Conservation (phyloP, 2,888 invertebrate species). For the Ornithoptera priamus region DNA sequence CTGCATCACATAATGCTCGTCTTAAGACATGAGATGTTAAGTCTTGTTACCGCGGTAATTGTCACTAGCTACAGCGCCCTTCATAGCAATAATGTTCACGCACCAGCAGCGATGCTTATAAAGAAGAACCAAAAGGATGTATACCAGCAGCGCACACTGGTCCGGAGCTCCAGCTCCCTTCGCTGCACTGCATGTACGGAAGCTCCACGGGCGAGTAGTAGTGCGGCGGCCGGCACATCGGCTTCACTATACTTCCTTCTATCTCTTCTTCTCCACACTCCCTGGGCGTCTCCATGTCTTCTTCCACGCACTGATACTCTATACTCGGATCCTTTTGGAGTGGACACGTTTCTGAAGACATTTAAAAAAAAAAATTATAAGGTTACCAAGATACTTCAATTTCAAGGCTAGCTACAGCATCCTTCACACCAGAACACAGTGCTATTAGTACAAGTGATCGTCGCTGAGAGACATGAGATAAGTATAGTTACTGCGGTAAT, state of each 20-base stretch:
- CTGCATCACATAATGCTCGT: too few relatives aligned
- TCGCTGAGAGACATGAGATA: too few relatives aligned
- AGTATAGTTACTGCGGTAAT: too few relatives aligned
- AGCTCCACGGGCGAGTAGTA: constrained; percentile 26
- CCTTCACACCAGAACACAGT: too few relatives aligned
- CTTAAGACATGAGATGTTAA: too few relatives aligned
- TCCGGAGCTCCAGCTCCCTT: constrained; percentile 20
- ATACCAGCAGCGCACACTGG: constrained; percentile 22
- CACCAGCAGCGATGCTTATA: too few relatives aligned
- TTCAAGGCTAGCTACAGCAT: too few relatives aligned
- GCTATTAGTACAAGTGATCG: too few relatives aligned
- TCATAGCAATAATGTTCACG: not conserved
- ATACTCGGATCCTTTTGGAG: constrained; percentile 13
- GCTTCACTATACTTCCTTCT: constrained; percentile 14
- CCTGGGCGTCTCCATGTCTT: constrained; percentile 8
- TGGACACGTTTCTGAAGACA: constrained; percentile 18
- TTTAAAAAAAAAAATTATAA: not conserved
- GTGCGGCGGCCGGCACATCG: constrained; percentile 5
- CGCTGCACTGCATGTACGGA: constrained; percentile 22
- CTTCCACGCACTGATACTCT: constrained; percentile 16
- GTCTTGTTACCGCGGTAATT: too few relatives aligned
- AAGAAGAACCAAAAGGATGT: not conserved
- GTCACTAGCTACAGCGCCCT: too few relatives aligned
- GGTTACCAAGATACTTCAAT: too few relatives aligned
- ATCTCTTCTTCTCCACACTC: constrained; percentile 14